Evolutionary conservation across 2,113 vertebrate genomes (phyloP), one percentile per base, ranked within the genome.

Genomic region (Tetrao urogallus): DNA sequence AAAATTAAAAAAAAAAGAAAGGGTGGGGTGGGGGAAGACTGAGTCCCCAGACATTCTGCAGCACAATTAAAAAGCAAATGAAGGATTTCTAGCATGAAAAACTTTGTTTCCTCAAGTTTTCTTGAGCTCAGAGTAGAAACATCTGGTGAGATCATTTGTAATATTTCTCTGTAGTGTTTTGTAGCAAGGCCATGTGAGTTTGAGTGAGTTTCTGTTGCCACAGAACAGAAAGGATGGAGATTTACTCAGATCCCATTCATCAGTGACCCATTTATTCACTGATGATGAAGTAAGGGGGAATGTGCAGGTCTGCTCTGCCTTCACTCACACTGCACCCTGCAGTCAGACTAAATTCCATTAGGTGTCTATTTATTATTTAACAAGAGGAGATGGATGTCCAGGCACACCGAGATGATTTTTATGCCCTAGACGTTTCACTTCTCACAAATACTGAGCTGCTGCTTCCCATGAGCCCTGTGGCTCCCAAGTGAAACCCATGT

Each of bases 191-290:
- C 18, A 13, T 67, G 56, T 60, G 72, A 60, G 64, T 73, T 84
- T 47, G 57, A 90, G 73, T 73, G 56, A 24, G 36, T 16, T 82
- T 45, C 71, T 34, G 1, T 27, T 47, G 56, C 73, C 63, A 36
- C 0, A 52, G 82, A 88, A 79, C 30, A 32, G 86, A 86, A 78
- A 77, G 47, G 36, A 50, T 93, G 86, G 63, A 89, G 63, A 32
- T 87, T 93, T 69, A 36, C 70, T 93, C 25, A 47, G 50, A 57
- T 56, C 70, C 52, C 47, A 10, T 93, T 92, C 81, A 78, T 70
- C 88, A 92, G 78, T 95, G 93, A 97, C 95, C 94, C 89, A 92
- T 74, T 96, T 95, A 79, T 74, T 93, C 86, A 95, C 52, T 95
- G 95, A 78, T 54, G 90, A 89, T 87, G 85, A 81, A 91, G 34